Evolutionary conservation across 2,797 vertebrate species (phyloP).

Genomic region (Pangasius krempfi): DNA sequence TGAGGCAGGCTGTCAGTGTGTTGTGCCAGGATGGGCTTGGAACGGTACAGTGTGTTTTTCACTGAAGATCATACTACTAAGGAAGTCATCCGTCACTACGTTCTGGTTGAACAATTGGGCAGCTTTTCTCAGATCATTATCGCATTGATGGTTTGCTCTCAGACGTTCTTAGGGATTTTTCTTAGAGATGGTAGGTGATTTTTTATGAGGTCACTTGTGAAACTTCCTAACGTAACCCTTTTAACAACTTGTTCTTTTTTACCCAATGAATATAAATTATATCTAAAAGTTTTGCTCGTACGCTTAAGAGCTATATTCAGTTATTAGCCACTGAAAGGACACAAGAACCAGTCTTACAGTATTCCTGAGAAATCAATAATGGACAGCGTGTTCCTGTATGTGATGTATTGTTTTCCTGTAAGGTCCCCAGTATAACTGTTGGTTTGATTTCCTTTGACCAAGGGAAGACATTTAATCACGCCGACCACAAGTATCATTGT

Average conservation of each 20-base stretch:
- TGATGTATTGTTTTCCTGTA: conserved; percentile 7
- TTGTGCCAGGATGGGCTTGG: neutral
- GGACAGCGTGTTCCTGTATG: conserved; percentile 3
- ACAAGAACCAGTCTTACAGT: neutral
- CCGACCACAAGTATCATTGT: conserved; percentile 11
- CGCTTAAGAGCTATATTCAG: neutral
- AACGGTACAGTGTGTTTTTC: neutral
- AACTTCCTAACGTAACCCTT: neutral
- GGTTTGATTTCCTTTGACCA: conserved; percentile 26
- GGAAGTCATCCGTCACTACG: neutral
- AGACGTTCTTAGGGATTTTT: neutral
- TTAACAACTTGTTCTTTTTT: neutral
- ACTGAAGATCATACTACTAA: neutral
- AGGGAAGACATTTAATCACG: conserved; percentile 9
- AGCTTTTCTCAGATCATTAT: neutral
- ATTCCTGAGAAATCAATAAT: neutral
- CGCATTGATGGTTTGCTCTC: neutral
- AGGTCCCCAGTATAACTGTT: neutral
- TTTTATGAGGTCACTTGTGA: neutral
- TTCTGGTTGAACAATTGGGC: neutral
- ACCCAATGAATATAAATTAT: neutral
- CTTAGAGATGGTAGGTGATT: neutral
- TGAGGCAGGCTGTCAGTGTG: neutral
- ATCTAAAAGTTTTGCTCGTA: neutral
- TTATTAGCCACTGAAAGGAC: neutral